A percentile compares a stretch with the other conserved stretches of the same genome.
These are phyloP conservation scores for Chelonus insularis DNA, from an alignment of 1,140 invertebrate species.

Conservation along the genomic window DNA sequence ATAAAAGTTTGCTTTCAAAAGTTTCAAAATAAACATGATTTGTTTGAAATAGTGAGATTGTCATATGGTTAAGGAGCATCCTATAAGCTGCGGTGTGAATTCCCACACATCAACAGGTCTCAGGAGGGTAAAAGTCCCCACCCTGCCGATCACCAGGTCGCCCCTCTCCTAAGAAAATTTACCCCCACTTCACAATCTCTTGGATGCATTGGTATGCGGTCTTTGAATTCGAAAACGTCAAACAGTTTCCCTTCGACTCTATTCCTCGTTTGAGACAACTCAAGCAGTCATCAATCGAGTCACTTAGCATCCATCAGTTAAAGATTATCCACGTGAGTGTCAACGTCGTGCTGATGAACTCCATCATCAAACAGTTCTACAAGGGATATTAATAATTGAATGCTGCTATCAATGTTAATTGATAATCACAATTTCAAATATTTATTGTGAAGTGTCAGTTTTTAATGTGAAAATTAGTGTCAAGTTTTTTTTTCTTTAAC, in stretches of 20 bases:
- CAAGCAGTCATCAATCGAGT: conserved; percentile 14
- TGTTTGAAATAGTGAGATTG: conserved; percentile 6
- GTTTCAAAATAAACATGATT: too few species aligned
- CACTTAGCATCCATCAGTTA: background rate
- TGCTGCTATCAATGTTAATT: too few species aligned
- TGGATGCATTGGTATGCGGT: conserved; percentile 59
- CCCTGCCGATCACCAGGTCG: conserved; percentile 26
- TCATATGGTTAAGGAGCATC: conserved; percentile 22
- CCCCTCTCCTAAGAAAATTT: conserved; percentile 37
- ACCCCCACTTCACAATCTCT: conserved; percentile 44
- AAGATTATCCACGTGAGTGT: background rate
- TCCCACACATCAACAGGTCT: conserved; percentile 61
- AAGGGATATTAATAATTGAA: too few species aligned
- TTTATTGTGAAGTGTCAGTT: too few species aligned
- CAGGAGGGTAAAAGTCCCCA: conserved; percentile 44
- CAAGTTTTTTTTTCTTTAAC: too few species aligned
- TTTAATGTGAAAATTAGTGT: too few species aligned
- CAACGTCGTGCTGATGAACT: too few species aligned
- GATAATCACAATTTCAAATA: too few species aligned
- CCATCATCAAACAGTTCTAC: too few species aligned
- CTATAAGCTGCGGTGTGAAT: conserved; percentile 48
- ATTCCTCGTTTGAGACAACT: conserved; percentile 36
- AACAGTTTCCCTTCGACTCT: conserved; percentile 55
- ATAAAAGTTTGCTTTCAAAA: too few species aligned
- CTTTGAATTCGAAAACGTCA: conserved; percentile 60